These are phyloP conservation scores for Abramis brama DNA, from an alignment of 2,113 vertebrate genomes.

Conservation along the genomic window DNA sequence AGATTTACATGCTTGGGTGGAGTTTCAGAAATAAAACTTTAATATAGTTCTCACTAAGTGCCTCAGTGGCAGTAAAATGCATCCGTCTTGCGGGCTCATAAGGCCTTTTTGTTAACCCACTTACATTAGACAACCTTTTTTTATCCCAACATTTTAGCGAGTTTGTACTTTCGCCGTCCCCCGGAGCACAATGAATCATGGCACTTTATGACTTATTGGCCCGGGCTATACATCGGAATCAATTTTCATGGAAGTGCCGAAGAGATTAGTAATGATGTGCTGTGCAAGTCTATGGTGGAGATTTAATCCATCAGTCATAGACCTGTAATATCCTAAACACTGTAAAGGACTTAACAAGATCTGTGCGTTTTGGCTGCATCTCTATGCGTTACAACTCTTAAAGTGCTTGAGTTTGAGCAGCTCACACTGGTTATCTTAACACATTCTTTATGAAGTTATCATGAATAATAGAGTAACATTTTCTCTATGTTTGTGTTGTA, in stretches of 20 bases:
- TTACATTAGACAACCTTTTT: slow-evolving; percentile 46
- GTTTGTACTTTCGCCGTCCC: slow-evolving; percentile 26
- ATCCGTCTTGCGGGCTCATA: slow-evolving; percentile 28
- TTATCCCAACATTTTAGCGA: slow-evolving; percentile 38
- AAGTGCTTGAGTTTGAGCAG: neutral
- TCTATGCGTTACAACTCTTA: neutral
- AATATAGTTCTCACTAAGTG: slow-evolving; percentile 44
- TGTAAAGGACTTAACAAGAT: neutral
- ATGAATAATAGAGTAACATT: neutral
- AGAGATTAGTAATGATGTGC: slow-evolving; percentile 32
- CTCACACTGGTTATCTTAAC: neutral
- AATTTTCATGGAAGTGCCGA: slow-evolving; percentile 41
- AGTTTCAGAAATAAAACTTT: slow-evolving; percentile 57
- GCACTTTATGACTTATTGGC: slow-evolving; percentile 38
- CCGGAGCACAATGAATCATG: slow-evolving; percentile 26
- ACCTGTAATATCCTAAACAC: slow-evolving; percentile 20
- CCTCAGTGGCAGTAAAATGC: slow-evolving; percentile 40
- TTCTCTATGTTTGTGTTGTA: neutral
- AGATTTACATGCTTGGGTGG: slow-evolving; percentile 51
- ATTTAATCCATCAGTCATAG: slow-evolving; percentile 27
- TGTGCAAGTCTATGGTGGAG: slow-evolving; percentile 27
- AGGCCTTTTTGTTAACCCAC: slow-evolving; percentile 50
- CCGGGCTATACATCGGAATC: slow-evolving; percentile 35
- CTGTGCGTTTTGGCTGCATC: neutral
- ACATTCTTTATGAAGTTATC: neutral